phyloP scores from a whole-genome alignment of 2,797 vertebrate genomes.

The Tapirus indicus region DNA sequence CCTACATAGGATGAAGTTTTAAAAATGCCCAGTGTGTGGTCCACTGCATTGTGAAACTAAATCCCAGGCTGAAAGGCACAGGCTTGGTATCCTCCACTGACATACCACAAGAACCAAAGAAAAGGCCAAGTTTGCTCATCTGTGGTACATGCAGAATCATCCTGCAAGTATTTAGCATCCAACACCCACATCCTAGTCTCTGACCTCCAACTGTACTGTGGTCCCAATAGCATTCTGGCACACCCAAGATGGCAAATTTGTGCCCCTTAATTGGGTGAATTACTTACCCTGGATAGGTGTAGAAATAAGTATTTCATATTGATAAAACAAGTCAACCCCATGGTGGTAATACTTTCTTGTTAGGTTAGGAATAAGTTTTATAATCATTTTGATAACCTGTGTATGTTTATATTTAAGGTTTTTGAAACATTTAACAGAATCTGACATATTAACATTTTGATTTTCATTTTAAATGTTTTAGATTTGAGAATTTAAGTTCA shows the following conservation, averaged over 20 bases:
- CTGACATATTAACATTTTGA: background rate
- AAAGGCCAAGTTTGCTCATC: background rate
- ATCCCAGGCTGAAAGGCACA: background rate
- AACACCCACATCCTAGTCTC: background rate
- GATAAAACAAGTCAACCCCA: background rate
- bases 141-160: background rate
- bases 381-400: background rate
- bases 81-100: background rate
- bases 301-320: background rate
- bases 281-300: background rate
- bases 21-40: background rate
- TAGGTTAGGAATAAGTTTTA: background rate
- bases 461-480: background rate
- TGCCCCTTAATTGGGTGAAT: background rate
- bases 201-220: background rate
- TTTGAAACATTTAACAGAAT: background rate
- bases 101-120: background rate
- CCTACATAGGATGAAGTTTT: too few species aligned
- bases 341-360: background rate
- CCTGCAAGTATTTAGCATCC: background rate
- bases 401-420: background rate
- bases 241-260: background rate
- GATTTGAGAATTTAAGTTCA: constrained; percentile 13
- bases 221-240: too few species aligned
- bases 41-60: background rate